A percentile compares a stretch with the other conserved stretches of the same genome.
Conservation (phyloP, 2,113 vertebrate species). For the Sigmodon hispidus region DNA sequence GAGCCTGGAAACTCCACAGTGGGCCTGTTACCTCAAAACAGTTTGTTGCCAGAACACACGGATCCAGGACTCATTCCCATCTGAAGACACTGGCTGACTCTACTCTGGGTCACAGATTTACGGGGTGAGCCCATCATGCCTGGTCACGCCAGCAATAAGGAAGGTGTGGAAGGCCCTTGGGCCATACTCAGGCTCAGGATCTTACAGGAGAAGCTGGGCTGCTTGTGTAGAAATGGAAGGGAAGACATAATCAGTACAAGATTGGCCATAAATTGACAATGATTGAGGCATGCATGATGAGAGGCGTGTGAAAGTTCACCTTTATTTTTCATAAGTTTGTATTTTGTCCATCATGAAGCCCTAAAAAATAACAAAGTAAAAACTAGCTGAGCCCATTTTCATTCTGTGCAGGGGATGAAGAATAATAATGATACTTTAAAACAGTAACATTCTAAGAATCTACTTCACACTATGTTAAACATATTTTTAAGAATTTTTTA, state of each 20-base stretch:
- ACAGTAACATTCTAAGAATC: neutral
- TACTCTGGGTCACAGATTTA: neutral
- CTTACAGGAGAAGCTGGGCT: neutral
- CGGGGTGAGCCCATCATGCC: neutral
- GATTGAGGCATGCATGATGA: neutral
- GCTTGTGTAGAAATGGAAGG: neutral
- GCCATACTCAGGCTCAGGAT: too few species aligned
- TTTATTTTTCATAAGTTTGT: neutral
- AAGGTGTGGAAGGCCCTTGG: neutral
- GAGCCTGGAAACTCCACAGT: neutral
- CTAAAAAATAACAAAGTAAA: neutral
- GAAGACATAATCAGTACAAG: neutral
- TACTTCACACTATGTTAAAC: neutral
- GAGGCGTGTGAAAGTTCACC: neutral
- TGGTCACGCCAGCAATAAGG: neutral
- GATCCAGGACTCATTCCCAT: neutral
- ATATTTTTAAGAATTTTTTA: neutral
- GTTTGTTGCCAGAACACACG: neutral
- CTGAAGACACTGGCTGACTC: too few species aligned
- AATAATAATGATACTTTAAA: neutral
- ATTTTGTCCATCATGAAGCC: neutral
- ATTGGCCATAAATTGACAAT: neutral
- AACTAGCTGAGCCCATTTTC: neutral
- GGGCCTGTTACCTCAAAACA: neutral
- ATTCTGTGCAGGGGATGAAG: neutral